phyloP scores from a whole-genome alignment of 2,113 vertebrate species.

The Isurus oxyrinchus region DNA sequence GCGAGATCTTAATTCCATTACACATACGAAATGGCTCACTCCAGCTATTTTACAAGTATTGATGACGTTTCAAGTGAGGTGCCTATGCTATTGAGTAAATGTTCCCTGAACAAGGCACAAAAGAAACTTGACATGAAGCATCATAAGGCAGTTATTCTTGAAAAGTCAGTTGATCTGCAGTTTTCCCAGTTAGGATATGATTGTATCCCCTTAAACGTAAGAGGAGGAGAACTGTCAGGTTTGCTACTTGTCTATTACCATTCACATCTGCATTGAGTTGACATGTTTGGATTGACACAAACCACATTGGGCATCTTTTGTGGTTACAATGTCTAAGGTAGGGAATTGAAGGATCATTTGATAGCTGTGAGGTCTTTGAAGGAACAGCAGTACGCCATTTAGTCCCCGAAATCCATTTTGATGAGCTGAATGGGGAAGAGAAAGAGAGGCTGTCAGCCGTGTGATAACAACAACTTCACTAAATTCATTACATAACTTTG shows the following conservation, averaged over 20 bases:
- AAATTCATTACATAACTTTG: background rate
- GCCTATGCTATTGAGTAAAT: background rate
- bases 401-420: no score
- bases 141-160: background rate
- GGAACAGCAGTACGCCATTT: background rate
- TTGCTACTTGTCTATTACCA: background rate
- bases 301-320: no score
- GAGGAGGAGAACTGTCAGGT: background rate
- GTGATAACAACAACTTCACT: background rate
- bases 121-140: background rate
- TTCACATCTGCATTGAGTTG: background rate
- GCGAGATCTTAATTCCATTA: no score
- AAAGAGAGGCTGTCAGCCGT: background rate
- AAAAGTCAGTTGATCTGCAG: background rate
- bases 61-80: background rate
- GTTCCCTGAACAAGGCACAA: background rate
- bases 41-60: background rate
- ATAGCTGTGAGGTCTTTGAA: background rate
- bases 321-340: no score
- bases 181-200: background rate
- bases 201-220: background rate
- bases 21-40: no score
- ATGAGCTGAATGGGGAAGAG: background rate
- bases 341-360: no score
- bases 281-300: background rate